Base-by-base conservation (phyloP, 2,888 invertebrate genomes). In the Ditylenchus weischeri region DNA sequence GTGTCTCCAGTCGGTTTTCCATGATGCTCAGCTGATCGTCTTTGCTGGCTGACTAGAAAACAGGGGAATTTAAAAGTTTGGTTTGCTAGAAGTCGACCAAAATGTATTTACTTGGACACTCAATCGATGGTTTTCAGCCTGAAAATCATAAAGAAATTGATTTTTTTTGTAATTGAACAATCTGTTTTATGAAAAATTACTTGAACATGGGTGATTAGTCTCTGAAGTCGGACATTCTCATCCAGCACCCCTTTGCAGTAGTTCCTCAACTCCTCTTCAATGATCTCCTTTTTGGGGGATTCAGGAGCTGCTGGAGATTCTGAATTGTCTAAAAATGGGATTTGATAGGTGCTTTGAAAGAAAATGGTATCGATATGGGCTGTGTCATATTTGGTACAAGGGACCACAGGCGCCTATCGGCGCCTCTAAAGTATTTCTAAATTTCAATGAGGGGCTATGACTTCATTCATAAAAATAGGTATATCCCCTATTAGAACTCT, bases 191-290 rank as follows among this genome's bases (percentile, higher is more conserved):
- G 2, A 5, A 15, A 43, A 13, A 43, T 43, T 13, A 43, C 43
- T 15, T 43, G 43, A 8, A 43, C 43, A 43, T 43, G 43, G 3
- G 58, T 57, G 51, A 69, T 23, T 57, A 69, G 86, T 38, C 90
- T 90, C 85, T 94, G 92, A n/a, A 96, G 87, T 74, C 90, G 90
- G 57, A 90, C 88, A 85, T 93, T 95, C 86, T 96, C 95, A 1
- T 88, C 88, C 83, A 92, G 91, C 69, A 94, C 88, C 82, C 92
- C 91, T 64, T 89, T 88, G 82, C 93, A 91, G 29, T 92, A 90
- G 73, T 91, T 89, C 54, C 90, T 88, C 23, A 94, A 89, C 0
- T 89, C 89, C 81, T 91, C 91, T 78, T 92, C 92, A 60, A 93
- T 58, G 21, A 63, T 60, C 57, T 38, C 15, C 15, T 43, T 15